Evolutionary conservation across 1,140 invertebrate genomes (phyloP).

Genomic region (Papilio xuthus): DNA sequence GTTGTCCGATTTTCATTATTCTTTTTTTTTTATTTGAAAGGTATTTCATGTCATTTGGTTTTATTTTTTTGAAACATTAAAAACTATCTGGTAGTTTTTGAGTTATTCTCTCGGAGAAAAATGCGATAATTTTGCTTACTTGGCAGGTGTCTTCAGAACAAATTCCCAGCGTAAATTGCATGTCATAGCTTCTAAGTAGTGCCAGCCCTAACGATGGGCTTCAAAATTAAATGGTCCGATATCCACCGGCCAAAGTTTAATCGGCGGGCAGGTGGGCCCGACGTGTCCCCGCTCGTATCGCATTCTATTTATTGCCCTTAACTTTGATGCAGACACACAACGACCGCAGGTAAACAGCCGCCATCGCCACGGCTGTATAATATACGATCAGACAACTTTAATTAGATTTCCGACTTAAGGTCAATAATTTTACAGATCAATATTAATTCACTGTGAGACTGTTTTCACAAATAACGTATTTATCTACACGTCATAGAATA

Average conservation of each 20-base stretch:
- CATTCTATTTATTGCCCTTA: slow-evolving; percentile 62
- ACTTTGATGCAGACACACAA: slow-evolving; percentile 40
- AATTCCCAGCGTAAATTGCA: background rate
- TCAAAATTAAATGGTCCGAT: slow-evolving; percentile 61
- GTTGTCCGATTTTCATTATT: too few species aligned
- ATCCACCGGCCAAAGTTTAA: slow-evolving; percentile 65
- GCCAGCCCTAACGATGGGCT: slow-evolving; percentile 51
- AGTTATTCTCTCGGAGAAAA: too few species aligned
- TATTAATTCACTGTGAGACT: background rate
- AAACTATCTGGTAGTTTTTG: too few species aligned
- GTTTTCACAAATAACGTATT: background rate
- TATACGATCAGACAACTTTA: slow-evolving; percentile 20
- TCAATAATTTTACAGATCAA: slow-evolving; percentile 11
- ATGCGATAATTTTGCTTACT: too few species aligned
- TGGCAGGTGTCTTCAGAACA: too few species aligned
- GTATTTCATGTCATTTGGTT: too few species aligned
- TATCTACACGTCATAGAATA: too few species aligned
- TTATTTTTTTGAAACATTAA: too few species aligned
- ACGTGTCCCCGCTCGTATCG: slow-evolving; percentile 49
- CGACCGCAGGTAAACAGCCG: slow-evolving; percentile 30
- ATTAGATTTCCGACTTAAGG: slow-evolving; percentile 7
- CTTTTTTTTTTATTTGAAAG: too few species aligned
- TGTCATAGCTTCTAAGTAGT: background rate
- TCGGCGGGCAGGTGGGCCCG: slow-evolving; percentile 67
- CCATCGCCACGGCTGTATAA: background rate